Evolutionary conservation across 2,888 invertebrate genomes (phyloP).

Genomic region (Sycophila texana): DNA sequence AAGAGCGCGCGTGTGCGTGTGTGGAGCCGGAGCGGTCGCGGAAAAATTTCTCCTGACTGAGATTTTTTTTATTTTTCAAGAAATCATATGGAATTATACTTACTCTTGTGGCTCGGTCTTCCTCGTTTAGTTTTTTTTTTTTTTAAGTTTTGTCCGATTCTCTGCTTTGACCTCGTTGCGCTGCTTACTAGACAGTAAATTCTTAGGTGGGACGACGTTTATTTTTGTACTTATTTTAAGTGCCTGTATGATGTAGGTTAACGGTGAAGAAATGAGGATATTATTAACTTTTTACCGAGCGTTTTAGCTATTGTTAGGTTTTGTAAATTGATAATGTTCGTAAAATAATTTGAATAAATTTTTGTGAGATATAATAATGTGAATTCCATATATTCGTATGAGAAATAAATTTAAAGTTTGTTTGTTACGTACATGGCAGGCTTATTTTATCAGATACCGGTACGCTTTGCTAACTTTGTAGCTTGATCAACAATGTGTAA

Average conservation of each 20-base stretch:
- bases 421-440: background rate
- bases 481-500: background rate
- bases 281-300: too few species aligned
- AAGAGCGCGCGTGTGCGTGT: background rate
- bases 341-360: too few species aligned
- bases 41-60: constrained; percentile 29
- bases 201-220: background rate
- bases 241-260: too few species aligned
- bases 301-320: too few species aligned
- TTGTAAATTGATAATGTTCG: too few species aligned
- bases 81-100: constrained; percentile 28
- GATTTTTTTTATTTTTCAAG: constrained; percentile 27
- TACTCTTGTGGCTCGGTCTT: constrained; percentile 22
- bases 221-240: background rate
- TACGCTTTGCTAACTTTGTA: background rate
- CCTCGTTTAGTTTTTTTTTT: background rate
- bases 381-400: too few species aligned
- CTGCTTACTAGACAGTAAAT: background rate
- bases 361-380: too few species aligned
- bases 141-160: background rate
- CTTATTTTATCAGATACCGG: constrained; percentile 1
- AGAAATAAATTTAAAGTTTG: too few species aligned
- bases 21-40: background rate
- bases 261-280: too few species aligned
- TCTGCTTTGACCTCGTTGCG: background rate